These are phyloP conservation scores for Leptogaster cylindrica DNA, from an alignment of 2,888 invertebrate species.

Conservation along the genomic window DNA sequence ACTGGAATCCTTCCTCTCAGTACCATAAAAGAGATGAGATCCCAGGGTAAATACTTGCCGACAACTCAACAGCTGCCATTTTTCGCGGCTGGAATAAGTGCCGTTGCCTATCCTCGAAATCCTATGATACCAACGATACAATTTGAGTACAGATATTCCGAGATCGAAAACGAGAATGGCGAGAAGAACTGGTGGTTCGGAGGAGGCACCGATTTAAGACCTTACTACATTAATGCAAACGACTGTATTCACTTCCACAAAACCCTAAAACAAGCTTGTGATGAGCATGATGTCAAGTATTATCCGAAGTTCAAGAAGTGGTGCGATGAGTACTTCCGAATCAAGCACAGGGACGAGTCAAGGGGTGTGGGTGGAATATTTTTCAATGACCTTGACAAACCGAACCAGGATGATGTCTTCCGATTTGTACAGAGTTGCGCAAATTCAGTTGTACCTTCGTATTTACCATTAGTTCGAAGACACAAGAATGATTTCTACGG, in stretches of 20 bases:
- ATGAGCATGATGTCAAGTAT: slow-evolving; percentile 77
- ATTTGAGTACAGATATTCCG: slow-evolving; percentile 97
- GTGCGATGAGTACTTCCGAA: slow-evolving; percentile 95
- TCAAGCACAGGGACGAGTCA: slow-evolving; percentile 84
- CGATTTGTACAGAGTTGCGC: slow-evolving; percentile 87
- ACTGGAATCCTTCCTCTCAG: slow-evolving; percentile 80
- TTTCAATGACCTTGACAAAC: slow-evolving; percentile 93
- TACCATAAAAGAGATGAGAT: slow-evolving; percentile 90
- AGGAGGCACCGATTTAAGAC: slow-evolving; percentile 94
- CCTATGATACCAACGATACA: slow-evolving; percentile 96
- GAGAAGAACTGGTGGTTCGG: slow-evolving; percentile 90
- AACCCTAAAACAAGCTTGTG: slow-evolving; percentile 85
- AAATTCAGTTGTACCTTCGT: slow-evolving; percentile 91
- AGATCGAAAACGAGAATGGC: slow-evolving; percentile 80
- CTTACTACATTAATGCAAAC: slow-evolving; percentile 86
- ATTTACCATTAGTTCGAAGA: slow-evolving; percentile 82
- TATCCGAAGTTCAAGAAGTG: slow-evolving; percentile 91
- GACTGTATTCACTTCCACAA: slow-evolving; percentile 88
- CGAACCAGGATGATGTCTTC: slow-evolving; percentile 76
- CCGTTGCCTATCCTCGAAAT: slow-evolving; percentile 95
- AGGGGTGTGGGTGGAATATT: slow-evolving; percentile 96
- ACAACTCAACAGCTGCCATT: slow-evolving; percentile 75
- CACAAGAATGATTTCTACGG: slow-evolving; percentile 84
- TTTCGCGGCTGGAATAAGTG: slow-evolving; percentile 93
- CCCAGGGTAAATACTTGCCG: slow-evolving; percentile 65